These are phyloP conservation scores for Drosophila pachea DNA, from an alignment of 1,140 invertebrate genomes.

Conservation along the genomic window DNA sequence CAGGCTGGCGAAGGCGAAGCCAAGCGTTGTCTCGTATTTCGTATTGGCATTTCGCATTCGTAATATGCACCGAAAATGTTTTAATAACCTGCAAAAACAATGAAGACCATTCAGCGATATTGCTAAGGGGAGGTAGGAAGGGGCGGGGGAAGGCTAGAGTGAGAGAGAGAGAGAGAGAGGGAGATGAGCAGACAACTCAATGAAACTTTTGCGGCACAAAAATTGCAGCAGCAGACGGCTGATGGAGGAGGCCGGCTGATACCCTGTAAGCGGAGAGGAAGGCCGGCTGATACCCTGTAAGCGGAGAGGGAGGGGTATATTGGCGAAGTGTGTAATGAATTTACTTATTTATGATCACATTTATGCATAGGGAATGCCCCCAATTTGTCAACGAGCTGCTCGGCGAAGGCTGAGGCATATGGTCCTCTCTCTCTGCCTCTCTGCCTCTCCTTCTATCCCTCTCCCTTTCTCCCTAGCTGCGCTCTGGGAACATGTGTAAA, in stretches of 20 bases:
- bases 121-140: background rate
- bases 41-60: constrained; percentile 6
- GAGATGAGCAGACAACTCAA: constrained; percentile 41
- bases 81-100: constrained; percentile 58
- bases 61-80: constrained; percentile 49
- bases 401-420: too few relatives aligned
- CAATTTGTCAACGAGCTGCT: too few relatives aligned
- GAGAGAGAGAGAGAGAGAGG: background rate
- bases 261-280: constrained; percentile 8
- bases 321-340: too few relatives aligned
- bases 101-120: background rate
- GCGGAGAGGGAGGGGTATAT: too few relatives aligned
- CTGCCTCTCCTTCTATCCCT: too few relatives aligned
- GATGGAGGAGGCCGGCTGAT: too few relatives aligned
- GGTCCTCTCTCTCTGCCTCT: too few relatives aligned
- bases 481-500: constrained; percentile 22
- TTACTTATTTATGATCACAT: too few relatives aligned
- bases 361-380: too few relatives aligned
- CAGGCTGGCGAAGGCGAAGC: too few relatives aligned
- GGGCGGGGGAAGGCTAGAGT: background rate
- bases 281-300: background rate
- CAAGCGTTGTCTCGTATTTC: too few relatives aligned
- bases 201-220: constrained; percentile 16
- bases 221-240: constrained; percentile 18
- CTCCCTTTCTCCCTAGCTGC: background rate